Conservation (phyloP, 2,797 vertebrate species). For the Chloroceryle inda region DNA sequence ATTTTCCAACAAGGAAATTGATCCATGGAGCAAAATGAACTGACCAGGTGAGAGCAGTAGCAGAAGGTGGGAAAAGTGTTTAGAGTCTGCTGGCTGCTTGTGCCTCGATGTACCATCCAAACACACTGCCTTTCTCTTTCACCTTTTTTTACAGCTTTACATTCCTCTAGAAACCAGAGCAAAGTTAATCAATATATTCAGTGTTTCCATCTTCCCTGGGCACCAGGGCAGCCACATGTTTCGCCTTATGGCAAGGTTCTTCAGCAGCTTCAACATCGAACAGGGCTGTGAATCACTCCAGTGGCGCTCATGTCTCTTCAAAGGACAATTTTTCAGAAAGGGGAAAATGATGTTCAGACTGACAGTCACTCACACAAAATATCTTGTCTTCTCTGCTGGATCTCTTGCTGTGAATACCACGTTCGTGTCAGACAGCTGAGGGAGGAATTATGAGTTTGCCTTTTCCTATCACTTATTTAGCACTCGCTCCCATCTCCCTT, state of each 20-base stretch:
- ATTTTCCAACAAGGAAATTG: not conserved
- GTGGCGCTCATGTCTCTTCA: not conserved
- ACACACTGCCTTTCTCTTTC: not conserved
- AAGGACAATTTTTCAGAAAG: not conserved
- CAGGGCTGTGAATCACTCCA: not conserved
- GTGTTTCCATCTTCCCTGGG: not conserved
- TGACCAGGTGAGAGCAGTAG: not conserved
- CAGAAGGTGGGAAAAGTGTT: not conserved
- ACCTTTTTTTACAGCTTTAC: not conserved
- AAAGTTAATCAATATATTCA: not conserved
- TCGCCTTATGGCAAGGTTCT: not conserved
- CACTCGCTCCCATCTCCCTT: not conserved
- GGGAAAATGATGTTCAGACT: not conserved
- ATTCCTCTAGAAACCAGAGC: not conserved
- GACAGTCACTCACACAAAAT: not conserved
- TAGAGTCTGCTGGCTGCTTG: not conserved
- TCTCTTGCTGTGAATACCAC: not conserved
- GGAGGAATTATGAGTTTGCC: not conserved
- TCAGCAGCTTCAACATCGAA: not conserved
- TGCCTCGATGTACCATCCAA: not conserved
- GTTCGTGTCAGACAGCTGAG: not conserved
- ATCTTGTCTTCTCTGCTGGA: not conserved
- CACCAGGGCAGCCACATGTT: not conserved
- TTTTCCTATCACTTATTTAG: slow-evolving; percentile 4
- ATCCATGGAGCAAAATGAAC: not conserved